Conservation (phyloP, 2,113 vertebrate species). For the Centrocercus urophasianus region DNA sequence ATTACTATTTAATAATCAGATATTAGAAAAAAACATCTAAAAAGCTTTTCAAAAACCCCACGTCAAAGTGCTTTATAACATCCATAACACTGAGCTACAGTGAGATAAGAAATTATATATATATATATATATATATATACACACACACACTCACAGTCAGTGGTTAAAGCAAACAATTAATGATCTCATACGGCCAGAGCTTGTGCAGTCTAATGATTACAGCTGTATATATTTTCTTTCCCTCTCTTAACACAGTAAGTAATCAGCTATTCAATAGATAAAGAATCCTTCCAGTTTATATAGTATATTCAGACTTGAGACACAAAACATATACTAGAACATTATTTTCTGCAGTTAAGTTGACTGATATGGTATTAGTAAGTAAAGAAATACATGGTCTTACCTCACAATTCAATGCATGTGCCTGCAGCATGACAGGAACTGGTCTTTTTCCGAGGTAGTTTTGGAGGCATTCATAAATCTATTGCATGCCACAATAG, state of each 20-base stretch:
- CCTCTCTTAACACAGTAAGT: not conserved
- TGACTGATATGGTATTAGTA: not conserved
- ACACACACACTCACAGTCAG: not conserved
- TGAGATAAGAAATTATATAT: not conserved
- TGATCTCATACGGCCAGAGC: not conserved
- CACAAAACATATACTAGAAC: not conserved
- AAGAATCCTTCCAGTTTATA: not conserved
- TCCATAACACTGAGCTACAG: not conserved
- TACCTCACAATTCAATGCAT: constrained; percentile 85
- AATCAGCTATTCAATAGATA: not conserved
- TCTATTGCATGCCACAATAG: constrained; percentile 69
- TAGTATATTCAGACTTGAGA: not conserved
- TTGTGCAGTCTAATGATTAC: not conserved
- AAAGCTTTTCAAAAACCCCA: not conserved
- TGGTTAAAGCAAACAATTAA: not conserved
- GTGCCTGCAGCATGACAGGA: constrained; percentile 79
- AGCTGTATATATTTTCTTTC: not conserved
- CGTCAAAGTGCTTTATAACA: not conserved
- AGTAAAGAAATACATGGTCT: not conserved
- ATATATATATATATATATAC: not conserved
- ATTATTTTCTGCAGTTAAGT: not conserved
- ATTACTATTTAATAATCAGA: not conserved
- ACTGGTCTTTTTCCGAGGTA: constrained; percentile 76
- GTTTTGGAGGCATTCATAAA: constrained; percentile 89
- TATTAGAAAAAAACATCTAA: not conserved